Evolutionary conservation across 2,888 invertebrate genomes (phyloP).

Genomic region (Ophonus ardosiacus): DNA sequence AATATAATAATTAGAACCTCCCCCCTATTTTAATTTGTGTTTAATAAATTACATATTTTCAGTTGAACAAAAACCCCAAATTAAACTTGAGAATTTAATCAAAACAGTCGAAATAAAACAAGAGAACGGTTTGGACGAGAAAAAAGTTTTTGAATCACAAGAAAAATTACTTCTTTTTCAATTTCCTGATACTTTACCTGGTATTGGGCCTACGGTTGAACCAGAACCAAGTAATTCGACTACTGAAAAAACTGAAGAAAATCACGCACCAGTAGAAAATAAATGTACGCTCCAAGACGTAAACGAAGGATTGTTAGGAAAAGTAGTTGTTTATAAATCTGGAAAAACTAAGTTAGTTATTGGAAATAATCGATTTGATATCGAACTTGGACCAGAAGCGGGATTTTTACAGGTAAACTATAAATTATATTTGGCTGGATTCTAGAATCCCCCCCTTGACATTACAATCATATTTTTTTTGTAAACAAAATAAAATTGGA

Average conservation of each 20-base stretch:
- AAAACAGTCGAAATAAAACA: slow-evolving; percentile 22
- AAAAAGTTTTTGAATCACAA: slow-evolving; percentile 51
- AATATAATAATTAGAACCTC: not conserved
- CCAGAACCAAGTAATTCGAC: slow-evolving; percentile 49
- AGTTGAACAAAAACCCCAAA: slow-evolving; percentile 39
- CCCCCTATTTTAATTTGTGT: not conserved
- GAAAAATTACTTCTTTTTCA: slow-evolving; percentile 61
- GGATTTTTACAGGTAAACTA: slow-evolving; percentile 76
- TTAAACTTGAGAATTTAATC: slow-evolving; percentile 45
- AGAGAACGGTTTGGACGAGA: slow-evolving; percentile 37
- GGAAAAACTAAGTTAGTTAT: slow-evolving; percentile 78
- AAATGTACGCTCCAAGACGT: slow-evolving; percentile 75
- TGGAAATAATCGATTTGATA: slow-evolving; percentile 79
- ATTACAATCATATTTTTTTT: slow-evolving; percentile 32
- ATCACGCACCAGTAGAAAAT: slow-evolving; percentile 68
- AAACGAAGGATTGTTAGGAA: slow-evolving; percentile 80
- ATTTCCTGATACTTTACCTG: slow-evolving; percentile 72
- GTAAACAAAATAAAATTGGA: too few species aligned
- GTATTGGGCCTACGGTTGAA: slow-evolving; percentile 68
- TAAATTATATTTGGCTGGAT: not conserved
- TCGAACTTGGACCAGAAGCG: slow-evolving; percentile 79
- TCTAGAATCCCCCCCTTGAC: not conserved
- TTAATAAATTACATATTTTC: not conserved
- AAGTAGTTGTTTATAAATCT: slow-evolving; percentile 79
- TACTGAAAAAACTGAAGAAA: slow-evolving; percentile 42